These are phyloP conservation scores for Sicus ferrugineus DNA, from an alignment of 2,888 invertebrate genomes.

Conservation along the genomic window DNA sequence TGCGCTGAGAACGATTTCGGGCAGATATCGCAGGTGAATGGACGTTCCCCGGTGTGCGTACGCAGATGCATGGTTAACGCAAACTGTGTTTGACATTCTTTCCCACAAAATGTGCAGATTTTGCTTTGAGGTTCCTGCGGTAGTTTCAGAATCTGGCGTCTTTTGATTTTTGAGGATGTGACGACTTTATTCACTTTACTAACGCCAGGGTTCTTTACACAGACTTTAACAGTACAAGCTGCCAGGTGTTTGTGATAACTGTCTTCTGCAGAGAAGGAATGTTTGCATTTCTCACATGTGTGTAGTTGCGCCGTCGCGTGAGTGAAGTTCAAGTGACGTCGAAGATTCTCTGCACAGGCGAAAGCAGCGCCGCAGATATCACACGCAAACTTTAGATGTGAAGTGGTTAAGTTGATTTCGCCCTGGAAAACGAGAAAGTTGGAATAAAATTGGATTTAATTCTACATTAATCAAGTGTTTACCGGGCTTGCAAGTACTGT, in stretches of 20 bases:
- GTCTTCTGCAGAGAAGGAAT: constrained; percentile 42
- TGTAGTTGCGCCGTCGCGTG: constrained; percentile 35
- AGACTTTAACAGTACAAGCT: constrained; percentile 26
- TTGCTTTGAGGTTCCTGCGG: no score
- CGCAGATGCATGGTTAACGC: constrained; percentile 55
- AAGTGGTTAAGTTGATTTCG: neutral
- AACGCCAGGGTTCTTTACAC: no score
- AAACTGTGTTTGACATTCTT: constrained; percentile 46
- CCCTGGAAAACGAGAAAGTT: neutral
- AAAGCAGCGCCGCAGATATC: constrained; percentile 58
- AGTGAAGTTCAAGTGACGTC: constrained; percentile 51
- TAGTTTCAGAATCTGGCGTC: neutral
- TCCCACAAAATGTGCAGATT: constrained; percentile 51
- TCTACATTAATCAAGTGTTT: no score
- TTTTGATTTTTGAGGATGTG: constrained; percentile 1
- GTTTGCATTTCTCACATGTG: constrained; percentile 40
- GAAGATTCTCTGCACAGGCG: constrained; percentile 50
- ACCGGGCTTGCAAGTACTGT: no score
- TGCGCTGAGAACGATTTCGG: constrained; percentile 58
- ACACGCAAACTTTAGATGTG: constrained; percentile 44
- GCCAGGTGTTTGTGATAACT: constrained; percentile 37
- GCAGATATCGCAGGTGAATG: constrained; percentile 55
- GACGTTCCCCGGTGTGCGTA: constrained; percentile 58
- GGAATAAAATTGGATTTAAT: no score
- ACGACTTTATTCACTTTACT: no score